phyloP scores from a whole-genome alignment of 2,797 vertebrate species.

The Liasis olivaceus region DNA sequence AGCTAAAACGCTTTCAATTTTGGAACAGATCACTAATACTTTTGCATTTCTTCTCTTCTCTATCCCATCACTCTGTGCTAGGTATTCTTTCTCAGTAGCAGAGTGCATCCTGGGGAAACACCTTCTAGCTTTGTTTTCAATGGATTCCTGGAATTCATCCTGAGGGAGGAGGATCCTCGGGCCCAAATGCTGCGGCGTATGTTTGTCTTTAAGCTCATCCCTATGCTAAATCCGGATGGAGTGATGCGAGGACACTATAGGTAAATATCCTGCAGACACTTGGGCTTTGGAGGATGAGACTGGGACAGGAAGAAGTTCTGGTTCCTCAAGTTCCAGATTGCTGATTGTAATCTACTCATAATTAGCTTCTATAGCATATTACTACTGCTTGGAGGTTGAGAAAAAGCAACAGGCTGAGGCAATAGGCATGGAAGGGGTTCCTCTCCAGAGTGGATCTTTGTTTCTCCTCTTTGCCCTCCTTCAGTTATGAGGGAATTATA shows the following conservation, averaged over 20 bases:
- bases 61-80: slow-evolving; percentile 52
- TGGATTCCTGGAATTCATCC: slow-evolving; percentile 93
- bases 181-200: slow-evolving; percentile 88
- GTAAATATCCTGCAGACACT: slow-evolving; percentile 67
- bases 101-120: slow-evolving; percentile 96
- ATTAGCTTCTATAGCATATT: background rate
- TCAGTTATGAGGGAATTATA: background rate
- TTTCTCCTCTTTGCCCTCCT: background rate
- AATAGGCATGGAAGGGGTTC: background rate
- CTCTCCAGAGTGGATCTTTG: background rate
- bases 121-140: slow-evolving; percentile 98
- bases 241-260: slow-evolving; percentile 94
- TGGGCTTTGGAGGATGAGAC: background rate
- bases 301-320: background rate
- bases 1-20: background rate
- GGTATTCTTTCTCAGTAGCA: slow-evolving; percentile 97
- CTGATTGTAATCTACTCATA: background rate
- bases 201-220: slow-evolving; percentile 97
- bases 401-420: background rate
- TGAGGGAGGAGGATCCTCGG: slow-evolving; percentile 90
- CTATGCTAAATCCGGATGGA: slow-evolving; percentile 97
- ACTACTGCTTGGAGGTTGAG: background rate
- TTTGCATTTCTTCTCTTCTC: slow-evolving; percentile 17
- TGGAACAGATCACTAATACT: background rate
- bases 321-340: background rate